A percentile compares a stretch with the other conserved stretches of the same genome.
These are phyloP conservation scores for Pygoscelis antarcticus DNA, from an alignment of 2,113 vertebrate species.

Conservation along the genomic window DNA sequence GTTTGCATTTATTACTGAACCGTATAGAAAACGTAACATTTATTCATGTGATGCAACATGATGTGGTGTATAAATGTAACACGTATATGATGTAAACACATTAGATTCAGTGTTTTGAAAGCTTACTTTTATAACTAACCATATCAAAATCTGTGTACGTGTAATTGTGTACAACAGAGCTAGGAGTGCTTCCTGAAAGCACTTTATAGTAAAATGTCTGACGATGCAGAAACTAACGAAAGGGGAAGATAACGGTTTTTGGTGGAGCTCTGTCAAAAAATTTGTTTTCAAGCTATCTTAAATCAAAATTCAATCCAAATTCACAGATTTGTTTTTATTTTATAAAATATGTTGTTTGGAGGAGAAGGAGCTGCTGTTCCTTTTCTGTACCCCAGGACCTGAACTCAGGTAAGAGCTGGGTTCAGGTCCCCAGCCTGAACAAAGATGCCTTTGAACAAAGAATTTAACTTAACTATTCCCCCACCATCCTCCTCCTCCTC, in stretches of 20 bases:
- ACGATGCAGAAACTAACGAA: neutral
- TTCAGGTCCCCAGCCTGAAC: neutral
- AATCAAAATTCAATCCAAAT: neutral
- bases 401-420: neutral
- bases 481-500: neutral
- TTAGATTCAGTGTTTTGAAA: neutral
- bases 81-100: neutral
- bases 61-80: neutral
- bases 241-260: neutral
- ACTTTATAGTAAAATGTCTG: neutral
- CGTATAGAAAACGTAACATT: neutral
- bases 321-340: neutral
- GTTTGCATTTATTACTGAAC: neutral
- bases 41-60: neutral
- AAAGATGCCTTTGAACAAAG: neutral
- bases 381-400: neutral
- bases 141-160: neutral
- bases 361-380: neutral
- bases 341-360: neutral
- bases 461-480: neutral
- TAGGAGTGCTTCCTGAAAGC: neutral
- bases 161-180: neutral
- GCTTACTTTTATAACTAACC: neutral
- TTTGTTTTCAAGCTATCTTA: neutral
- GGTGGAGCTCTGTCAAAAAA: neutral